Base-by-base conservation (phyloP, 2,888 invertebrate species). In the Proisotoma minuta region DNA sequence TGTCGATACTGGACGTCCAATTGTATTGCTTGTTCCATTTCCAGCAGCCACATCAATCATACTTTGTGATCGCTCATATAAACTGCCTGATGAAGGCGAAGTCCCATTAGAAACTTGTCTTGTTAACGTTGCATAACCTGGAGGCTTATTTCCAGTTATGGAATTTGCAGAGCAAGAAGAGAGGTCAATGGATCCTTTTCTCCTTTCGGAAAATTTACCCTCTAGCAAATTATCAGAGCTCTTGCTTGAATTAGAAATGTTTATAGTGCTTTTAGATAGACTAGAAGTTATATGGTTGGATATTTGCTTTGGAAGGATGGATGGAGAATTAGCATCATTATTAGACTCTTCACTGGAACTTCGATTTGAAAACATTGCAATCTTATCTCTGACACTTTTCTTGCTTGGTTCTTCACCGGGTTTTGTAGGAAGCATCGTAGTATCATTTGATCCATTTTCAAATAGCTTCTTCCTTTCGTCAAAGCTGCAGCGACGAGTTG, bases 381-480 rank as follows among this genome's bases (percentile, higher is more conserved):
- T 91, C 80, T 90, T 90, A 76, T 90, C 90, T 75, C 87, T 85
- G 59, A 91, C 89, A 75, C 89, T 89, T 70, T 85, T 85, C 78
- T 87, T 87, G 68, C 88, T 88, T 75, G 86, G 85, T 72, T 88
- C 87, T 78, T 89, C 64, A 88, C 78, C 87, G 64, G 20, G 65
- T 29, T 27, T 57, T 23, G 40, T 49, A 8, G 48, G 26, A 18
- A 62, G 40, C 47, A 67, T n/a, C 51, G 61, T 23, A 40, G 66
- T 29, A 65, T 47, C 15, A 15, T 39, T 12, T 29, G 29, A n/a
- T 28, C 3, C 51, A 20, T 26, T 22, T 29, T 64, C 69, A 60
- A 73, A 70, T 5, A 73, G 47, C 50, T 60, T 62, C 40, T 69
- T 65, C 34, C 64, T 65, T 34, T 73, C 73, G 57, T 73, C 71